Conservation (phyloP, 2,113 vertebrate species). For the Spea multiplicata region DNA sequence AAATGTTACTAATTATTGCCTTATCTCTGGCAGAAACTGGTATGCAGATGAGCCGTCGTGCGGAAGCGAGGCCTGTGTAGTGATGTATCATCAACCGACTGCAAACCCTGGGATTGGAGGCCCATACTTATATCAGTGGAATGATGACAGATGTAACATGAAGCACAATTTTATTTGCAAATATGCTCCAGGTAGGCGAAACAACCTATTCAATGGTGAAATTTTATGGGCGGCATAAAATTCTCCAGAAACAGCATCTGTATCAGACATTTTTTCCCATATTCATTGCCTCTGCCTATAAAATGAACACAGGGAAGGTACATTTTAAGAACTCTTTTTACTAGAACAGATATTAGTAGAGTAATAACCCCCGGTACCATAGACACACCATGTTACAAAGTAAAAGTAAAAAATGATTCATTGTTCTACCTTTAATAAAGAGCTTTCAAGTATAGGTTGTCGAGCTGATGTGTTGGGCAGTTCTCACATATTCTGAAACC, state of each 20-base stretch:
- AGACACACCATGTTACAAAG: neutral
- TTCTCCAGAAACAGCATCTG: neutral
- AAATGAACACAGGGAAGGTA: neutral
- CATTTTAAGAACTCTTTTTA: neutral
- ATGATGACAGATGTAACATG: constrained; percentile 97
- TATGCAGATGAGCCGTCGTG: constrained; percentile 95
- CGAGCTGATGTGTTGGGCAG: neutral
- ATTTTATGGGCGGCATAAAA: neutral
- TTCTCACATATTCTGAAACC: neutral
- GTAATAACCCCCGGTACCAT: neutral
- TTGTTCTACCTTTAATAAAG: neutral
- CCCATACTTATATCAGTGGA: constrained; percentile 93
- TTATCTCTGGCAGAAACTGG: constrained; percentile 80
- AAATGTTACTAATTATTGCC: neutral
- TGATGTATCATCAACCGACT: constrained; percentile 96
- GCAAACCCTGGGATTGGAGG: constrained; percentile 88
- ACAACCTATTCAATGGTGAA: neutral
- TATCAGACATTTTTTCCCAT: neutral
- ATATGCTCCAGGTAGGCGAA: constrained; percentile 77
- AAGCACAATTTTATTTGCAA: constrained; percentile 99
- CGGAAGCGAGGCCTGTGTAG: constrained; percentile 94
- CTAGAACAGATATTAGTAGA: neutral
- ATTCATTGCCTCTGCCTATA: neutral
- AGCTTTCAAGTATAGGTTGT: neutral
- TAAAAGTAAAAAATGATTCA: neutral